A percentile compares a stretch with the other conserved stretches of the same genome.
Evolutionary conservation across 2,113 vertebrate species (phyloP).

Genomic region (Misgurnus anguillicaudatus): DNA sequence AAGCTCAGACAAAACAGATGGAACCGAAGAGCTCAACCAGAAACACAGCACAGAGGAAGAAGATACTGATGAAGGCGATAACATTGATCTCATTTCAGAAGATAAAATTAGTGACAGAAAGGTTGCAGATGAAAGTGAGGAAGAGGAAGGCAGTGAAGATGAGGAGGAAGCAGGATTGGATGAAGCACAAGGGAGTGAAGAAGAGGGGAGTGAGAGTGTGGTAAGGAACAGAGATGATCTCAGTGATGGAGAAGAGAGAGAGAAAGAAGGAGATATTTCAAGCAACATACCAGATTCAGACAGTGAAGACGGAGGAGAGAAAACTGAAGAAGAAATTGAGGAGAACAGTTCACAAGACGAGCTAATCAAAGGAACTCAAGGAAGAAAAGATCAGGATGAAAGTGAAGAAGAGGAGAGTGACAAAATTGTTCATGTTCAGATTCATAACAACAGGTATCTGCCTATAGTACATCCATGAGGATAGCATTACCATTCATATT

Average conservation of each 20-base stretch:
- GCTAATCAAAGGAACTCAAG: neutral
- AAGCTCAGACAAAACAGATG: neutral
- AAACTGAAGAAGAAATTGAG: neutral
- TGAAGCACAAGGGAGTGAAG: neutral
- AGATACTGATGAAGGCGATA: slow-evolving; percentile 1
- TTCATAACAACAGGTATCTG: slow-evolving; percentile 16
- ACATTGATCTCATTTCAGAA: neutral
- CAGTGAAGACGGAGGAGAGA: neutral
- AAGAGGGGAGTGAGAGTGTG: neutral
- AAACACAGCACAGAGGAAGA: neutral
- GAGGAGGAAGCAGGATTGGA: slow-evolving; percentile 7
- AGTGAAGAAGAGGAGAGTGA: slow-evolving; percentile 28
- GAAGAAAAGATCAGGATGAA: slow-evolving; percentile 2
- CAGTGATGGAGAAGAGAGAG: slow-evolving; percentile 44
- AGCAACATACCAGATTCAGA: neutral
- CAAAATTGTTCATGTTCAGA: neutral
- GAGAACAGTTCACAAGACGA: neutral
- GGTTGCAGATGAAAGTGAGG: slow-evolving; percentile 37
- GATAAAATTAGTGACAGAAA: slow-evolving; percentile 4
- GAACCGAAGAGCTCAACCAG: neutral
- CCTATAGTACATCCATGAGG: neutral
- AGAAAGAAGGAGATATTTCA: neutral
- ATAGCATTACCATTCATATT: neutral
- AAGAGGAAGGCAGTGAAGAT: slow-evolving; percentile 19
- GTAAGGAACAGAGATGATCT: neutral